Evolutionary conservation across 2,888 invertebrate genomes (phyloP).

Genomic region (Drosophila parthenogenetica): DNA sequence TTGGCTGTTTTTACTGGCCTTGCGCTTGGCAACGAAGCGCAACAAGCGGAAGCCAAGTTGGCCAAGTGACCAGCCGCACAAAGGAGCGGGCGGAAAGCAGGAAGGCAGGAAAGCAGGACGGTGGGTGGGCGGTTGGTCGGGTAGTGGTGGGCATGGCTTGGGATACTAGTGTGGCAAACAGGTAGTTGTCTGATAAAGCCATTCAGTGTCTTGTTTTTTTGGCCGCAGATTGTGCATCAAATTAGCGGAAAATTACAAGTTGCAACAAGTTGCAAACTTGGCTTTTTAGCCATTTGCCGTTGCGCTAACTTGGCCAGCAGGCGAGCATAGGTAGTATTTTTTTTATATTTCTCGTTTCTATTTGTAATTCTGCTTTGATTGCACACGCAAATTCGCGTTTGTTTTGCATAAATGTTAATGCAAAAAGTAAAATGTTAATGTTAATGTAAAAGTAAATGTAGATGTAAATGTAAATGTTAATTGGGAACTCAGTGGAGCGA

Average conservation of each 20-base stretch:
- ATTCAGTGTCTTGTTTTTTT: constrained; percentile 26
- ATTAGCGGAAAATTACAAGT: constrained; percentile 75
- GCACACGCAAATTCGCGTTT: constrained; percentile 49
- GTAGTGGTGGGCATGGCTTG: background rate
- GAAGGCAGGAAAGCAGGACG: background rate
- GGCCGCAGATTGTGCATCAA: constrained; percentile 58
- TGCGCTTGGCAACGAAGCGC: constrained; percentile 59
- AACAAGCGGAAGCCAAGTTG: constrained; percentile 61
- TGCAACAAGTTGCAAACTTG: constrained; percentile 56
- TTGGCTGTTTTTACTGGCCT: constrained; percentile 26
- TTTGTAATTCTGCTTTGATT: constrained; percentile 43
- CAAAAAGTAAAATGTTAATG: constrained; percentile 37
- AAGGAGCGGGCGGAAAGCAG: constrained; percentile 13
- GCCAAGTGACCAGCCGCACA: constrained; percentile 35
- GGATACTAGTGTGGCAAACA: constrained; percentile 17
- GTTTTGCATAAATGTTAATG: constrained; percentile 53
- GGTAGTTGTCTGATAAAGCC: constrained; percentile 34
- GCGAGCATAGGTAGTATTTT: constrained; percentile 44
- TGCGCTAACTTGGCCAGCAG: constrained; percentile 48
- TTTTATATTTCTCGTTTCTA: constrained; percentile 1
- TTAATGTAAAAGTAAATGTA: constrained; percentile 31
- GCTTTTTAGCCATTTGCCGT: constrained; percentile 24
- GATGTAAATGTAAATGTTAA: constrained; percentile 28
- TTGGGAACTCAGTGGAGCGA: constrained; percentile 9
- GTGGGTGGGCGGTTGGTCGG: background rate